These are phyloP conservation scores for Amblyraja radiata DNA, from an alignment of 2,797 vertebrate species.

Conservation along the genomic window DNA sequence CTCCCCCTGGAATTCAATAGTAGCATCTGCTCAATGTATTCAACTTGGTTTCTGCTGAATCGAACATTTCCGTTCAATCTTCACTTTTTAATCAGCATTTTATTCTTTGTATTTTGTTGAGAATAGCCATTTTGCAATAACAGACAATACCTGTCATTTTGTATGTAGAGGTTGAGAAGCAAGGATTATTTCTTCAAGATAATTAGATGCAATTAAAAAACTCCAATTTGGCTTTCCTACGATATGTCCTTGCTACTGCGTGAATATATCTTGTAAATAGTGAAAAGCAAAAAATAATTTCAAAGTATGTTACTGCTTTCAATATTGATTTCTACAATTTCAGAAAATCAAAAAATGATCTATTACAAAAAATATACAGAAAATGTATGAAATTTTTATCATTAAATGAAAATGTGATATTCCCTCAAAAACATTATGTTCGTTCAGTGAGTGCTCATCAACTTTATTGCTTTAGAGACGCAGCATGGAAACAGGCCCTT, in stretches of 20 bases:
- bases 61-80: not conserved
- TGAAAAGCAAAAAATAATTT: not conserved
- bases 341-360: too few species aligned
- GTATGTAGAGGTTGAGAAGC: not conserved
- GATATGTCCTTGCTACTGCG: not conserved
- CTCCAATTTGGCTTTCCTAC: not conserved
- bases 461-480: too few species aligned
- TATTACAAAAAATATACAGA: too few species aligned
- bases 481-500: too few species aligned
- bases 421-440: too few species aligned
- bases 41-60: not conserved
- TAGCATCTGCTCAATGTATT: not conserved
- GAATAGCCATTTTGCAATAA: not conserved
- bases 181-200: not conserved
- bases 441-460: too few species aligned
- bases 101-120: not conserved
- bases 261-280: not conserved
- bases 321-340: too few species aligned
- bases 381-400: too few species aligned
- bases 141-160: not conserved
- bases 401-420: too few species aligned
- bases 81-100: not conserved
- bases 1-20: not conserved
- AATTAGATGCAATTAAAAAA: not conserved
- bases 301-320: too few species aligned